Base-by-base conservation (phyloP, 2,113 vertebrate species). In the Rhabdornis inornatus region DNA sequence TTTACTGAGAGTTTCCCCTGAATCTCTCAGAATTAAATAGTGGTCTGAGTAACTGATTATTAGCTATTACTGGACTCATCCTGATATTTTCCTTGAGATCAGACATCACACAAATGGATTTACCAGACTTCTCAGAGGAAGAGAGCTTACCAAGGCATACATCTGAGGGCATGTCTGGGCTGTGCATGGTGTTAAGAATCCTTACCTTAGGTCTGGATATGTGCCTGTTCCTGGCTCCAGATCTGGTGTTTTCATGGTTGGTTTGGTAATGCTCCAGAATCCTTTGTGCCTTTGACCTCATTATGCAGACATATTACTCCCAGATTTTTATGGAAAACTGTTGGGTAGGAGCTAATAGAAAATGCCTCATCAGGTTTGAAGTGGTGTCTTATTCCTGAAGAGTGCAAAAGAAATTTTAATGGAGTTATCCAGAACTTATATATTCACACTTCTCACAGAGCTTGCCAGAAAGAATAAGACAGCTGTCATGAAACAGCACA, bases 11-110 rank as follows among this genome's bases (percentile, higher is more conserved):
- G 22, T 86, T 82, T 75, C 37, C 25, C 14, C 35, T 47, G 35
- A 35, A 74, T 88, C 22, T 80, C 75, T 88, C 42, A 31, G 22
- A 90, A 85, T 90, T 80, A 88, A 89, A 69, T 53, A 11, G 10
- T 77, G 16, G 8, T 50, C 37, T 56, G 44, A 83, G 63, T 80
- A 60, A 80, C 31, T 44, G 49, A 53, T 79, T 82, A 11, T 69
- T 79, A 71, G 40, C 45, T 82, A 1, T 85, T 88, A 61, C 33
- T 66, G 35, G 47, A 55, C 23, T 14, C 57, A 75, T 25, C 42
- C 23, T 57, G 31, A 3, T n/a, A n/a, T 83, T 70, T 84, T 52
- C 27, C 39, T 74, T 61, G 64, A 44, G 39, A 69, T 61, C 45
- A 77, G 23, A 61, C 39, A 24, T 71, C 50, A 66, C 52, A 69